Conservation (phyloP, 2,888 invertebrate genomes). For the Gortyna flavago region DNA sequence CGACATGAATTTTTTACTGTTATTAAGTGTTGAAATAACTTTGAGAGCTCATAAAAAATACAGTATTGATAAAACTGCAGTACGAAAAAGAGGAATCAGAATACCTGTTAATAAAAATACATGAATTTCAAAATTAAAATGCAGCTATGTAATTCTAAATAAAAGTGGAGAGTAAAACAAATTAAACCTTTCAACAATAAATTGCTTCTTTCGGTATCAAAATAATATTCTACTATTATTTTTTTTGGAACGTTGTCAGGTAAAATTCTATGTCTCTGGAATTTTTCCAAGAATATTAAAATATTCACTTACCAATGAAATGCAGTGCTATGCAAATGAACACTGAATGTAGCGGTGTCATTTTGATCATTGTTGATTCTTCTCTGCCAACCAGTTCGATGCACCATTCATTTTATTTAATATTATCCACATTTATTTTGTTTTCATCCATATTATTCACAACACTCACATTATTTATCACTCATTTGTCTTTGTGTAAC, state of each 20-base stretch:
- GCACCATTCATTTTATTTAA: constrained; percentile 59
- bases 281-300: constrained; percentile 48
- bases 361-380: constrained; percentile 76
- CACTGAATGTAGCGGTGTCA: constrained; percentile 77
- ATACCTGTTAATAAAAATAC: background rate
- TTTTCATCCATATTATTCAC: constrained; percentile 46
- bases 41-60: background rate
- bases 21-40: background rate
- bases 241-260: constrained; percentile 39
- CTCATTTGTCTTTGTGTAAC: constrained; percentile 45
- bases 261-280: constrained; percentile 52
- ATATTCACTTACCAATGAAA: constrained; percentile 76
- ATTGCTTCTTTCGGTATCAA: background rate
- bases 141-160: background rate
- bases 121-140: background rate
- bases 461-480: constrained; percentile 57
- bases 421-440: constrained; percentile 55
- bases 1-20: background rate
- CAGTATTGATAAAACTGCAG: background rate
- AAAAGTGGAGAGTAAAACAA: background rate
- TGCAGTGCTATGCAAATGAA: constrained; percentile 78
- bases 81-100: constrained; percentile 1
- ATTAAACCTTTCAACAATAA: constrained; percentile 17
- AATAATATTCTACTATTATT: constrained; percentile 23
- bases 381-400: constrained; percentile 63